These are phyloP conservation scores for Pampusana beccarii DNA, from an alignment of 2,113 vertebrate species.

Conservation along the genomic window DNA sequence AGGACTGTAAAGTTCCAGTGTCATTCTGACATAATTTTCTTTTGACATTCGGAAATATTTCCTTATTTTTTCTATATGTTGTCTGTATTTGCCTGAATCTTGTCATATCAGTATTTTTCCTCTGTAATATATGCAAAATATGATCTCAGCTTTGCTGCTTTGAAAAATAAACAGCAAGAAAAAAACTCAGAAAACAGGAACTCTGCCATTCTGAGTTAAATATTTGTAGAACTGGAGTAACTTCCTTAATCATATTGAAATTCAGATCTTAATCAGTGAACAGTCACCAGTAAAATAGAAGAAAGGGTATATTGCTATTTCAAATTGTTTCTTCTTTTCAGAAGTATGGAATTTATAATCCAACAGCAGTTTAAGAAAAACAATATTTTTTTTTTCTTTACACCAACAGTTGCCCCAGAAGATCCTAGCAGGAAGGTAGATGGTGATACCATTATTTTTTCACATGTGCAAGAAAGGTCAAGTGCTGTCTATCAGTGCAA, in stretches of 20 bases:
- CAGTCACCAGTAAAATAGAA: background rate
- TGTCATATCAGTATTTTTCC: background rate
- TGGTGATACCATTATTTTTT: constrained; percentile 92
- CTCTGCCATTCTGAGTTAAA: background rate
- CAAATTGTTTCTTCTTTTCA: background rate
- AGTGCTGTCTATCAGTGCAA: constrained; percentile 98
- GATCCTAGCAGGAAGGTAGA: constrained; percentile 91
- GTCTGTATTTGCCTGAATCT: background rate
- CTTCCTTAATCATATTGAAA: background rate
- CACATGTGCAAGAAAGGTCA: constrained; percentile 85
- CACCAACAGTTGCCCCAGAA: constrained; percentile 82
- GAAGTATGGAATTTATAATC: background rate
- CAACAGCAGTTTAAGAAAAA: background rate
- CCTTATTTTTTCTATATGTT: background rate
- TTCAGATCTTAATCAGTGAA: background rate
- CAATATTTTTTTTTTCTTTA: background rate
- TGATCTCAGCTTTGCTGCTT: background rate
- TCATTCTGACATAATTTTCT: background rate
- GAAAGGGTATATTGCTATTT: background rate
- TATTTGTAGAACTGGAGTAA: background rate
- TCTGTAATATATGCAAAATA: background rate
- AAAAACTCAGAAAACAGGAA: background rate
- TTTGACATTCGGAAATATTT: background rate
- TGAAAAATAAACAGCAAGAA: background rate
- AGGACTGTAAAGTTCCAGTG: background rate